Conservation (phyloP, 64 coral and sea anemone genomes). For the Catalaphyllia jardinei region DNA sequence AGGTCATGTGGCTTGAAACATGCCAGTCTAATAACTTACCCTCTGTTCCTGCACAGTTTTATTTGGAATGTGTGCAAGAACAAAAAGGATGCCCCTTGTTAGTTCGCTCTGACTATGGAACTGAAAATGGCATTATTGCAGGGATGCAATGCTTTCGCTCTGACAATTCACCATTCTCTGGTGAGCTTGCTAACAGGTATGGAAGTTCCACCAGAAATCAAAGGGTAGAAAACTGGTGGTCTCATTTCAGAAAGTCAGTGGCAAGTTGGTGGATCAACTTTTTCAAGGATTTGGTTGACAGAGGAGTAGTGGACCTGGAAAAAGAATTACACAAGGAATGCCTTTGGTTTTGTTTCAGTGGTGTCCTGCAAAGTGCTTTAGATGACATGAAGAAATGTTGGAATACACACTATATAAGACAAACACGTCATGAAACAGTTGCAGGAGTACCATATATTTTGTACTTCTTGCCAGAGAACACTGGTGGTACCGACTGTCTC, state of each 20-base stretch:
- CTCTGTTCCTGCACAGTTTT: conserved; percentile 24
- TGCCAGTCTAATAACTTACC: conserved; percentile 41
- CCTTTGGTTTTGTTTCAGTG: conserved; percentile 75
- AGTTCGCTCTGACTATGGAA: conserved; percentile 38
- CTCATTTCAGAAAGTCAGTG: conserved; percentile 56
- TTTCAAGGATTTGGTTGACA: conserved; percentile 68
- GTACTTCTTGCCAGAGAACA: conserved; percentile 37
- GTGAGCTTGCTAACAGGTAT: conserved; percentile 48
- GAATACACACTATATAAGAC: conserved; percentile 69
- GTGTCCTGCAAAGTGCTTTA: conserved; percentile 52
- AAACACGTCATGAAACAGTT: conserved; percentile 62
- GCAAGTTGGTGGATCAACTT: conserved; percentile 78
- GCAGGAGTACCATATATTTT: conserved; percentile 55
- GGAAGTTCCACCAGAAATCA: conserved; percentile 52
- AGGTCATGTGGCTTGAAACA: conserved; percentile 39
- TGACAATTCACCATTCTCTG: conserved; percentile 26
- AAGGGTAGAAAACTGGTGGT: conserved; percentile 57
- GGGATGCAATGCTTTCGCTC: conserved; percentile 48
- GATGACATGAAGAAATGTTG: conserved; percentile 61
- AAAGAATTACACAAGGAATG: conserved; percentile 61
- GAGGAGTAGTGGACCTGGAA: conserved; percentile 36
- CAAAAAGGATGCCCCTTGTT: conserved; percentile 12
- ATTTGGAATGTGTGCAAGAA: conserved; percentile 43
- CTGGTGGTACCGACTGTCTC: conserved; percentile 36
- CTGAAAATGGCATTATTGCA: conserved; percentile 47